Base-by-base conservation (phyloP, 2,113 vertebrate species). In the Tretioscincus oriximinensis region DNA sequence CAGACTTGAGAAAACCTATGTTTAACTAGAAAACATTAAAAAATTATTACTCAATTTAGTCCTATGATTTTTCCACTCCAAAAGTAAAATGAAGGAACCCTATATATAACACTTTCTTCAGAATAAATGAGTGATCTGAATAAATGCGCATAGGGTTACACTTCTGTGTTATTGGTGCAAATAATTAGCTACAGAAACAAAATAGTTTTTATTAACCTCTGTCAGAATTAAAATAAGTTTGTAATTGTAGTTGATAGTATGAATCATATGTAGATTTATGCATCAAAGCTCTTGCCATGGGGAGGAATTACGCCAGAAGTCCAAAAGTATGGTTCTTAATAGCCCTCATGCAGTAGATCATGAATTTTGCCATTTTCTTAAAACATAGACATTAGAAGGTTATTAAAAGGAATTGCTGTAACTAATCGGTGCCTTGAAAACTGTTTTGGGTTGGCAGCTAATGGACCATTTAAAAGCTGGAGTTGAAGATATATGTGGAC, bases 381-480 rank as follows among this genome's bases (percentile, higher is more conserved):
- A 45, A 21, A 73, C 1, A 10, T 29, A 54, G 31, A 74, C 28
- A 51, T 51, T 22, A 14, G 49, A 51, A 51, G 49, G 12, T 9
- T 14, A 51, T 51, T 10, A 77, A 11, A 1, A 63, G 26, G 2
- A 5, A 73, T 81, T 77, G 24, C 21, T 41, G 8, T 84, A 61
- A 73, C 67, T 64, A 11, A 12, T 60, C 70, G 45, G 1, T 70
- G 24, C 61, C 49, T 51, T 51, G 49, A n/a, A 20, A 61, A 61
- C 60, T 14, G 21, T n/a, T 29, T 69, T 11, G 92, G 29, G 82
- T 81, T 85, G 88, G 4, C 88, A 99, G 98, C 69, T 98, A 81
- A 98, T 99, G 97, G 98, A 99, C 86, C 98, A 99, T 81, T 93
- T 97, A 60, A 95, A 98, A 31, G 96, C 96, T 71, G 98, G 98